A percentile compares a stretch with the other conserved stretches of the same genome.
phyloP scores from a whole-genome alignment of 2,113 vertebrate genomes.

The Lutjanus erythropterus region DNA sequence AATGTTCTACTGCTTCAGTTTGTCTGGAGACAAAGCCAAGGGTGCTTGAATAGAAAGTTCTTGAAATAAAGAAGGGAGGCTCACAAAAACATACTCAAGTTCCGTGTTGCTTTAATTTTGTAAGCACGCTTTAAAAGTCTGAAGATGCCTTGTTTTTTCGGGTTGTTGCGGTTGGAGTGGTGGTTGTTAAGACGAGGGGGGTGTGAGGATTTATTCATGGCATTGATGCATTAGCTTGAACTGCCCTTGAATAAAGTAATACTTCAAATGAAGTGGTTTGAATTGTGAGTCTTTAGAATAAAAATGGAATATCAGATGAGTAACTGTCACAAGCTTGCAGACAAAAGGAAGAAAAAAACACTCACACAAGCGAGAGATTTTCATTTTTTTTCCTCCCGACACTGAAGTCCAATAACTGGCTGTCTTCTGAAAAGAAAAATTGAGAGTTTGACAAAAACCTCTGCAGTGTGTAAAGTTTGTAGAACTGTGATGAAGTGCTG shows the following conservation, averaged over 20 bases:
- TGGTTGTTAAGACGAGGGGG: background rate
- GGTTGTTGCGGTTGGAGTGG: background rate
- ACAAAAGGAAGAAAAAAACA: background rate
- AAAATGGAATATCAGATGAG: background rate
- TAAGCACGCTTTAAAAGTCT: slow-evolving; percentile 6
- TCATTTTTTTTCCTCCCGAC: background rate
- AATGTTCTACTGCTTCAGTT: slow-evolving; percentile 22
- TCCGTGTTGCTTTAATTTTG: slow-evolving; percentile 24
- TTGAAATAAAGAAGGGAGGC: slow-evolving; percentile 19
- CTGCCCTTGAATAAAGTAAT: background rate
- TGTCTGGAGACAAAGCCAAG: slow-evolving; percentile 36
- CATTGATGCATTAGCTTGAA: background rate
- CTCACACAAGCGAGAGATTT: background rate
- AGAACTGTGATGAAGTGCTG: slow-evolving; percentile 18
- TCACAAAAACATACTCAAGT: slow-evolving; percentile 1
- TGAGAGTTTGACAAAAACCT: slow-evolving; percentile 15
- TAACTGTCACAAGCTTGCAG: background rate
- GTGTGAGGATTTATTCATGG: background rate
- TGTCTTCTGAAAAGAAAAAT: slow-evolving; percentile 1
- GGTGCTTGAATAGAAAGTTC: slow-evolving; percentile 36
- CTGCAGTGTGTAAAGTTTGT: slow-evolving; percentile 13
- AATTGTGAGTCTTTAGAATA: background rate
- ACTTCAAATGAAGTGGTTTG: background rate
- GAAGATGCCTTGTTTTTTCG: background rate
- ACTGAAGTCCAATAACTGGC: background rate